Evolutionary conservation across 2,888 invertebrate species (phyloP).

Genomic region (Ormyrus rosae): DNA sequence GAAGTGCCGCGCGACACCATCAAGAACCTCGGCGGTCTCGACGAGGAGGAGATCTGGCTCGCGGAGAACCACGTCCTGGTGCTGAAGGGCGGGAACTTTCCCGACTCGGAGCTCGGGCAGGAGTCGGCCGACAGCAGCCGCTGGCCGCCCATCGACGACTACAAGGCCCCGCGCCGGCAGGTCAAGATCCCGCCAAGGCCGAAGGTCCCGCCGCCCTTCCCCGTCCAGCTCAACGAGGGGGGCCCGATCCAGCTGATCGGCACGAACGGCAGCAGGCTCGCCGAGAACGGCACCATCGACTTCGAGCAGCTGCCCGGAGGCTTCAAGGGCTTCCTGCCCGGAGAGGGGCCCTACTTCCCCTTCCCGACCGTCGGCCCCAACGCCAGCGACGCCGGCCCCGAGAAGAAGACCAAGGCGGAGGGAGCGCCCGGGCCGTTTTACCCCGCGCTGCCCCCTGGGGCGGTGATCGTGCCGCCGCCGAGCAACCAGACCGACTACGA

Average conservation of each 20-base stretch:
- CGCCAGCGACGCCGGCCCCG: conserved; percentile 71
- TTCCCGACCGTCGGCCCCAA: conserved; percentile 62
- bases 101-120: conserved; percentile 69
- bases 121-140: conserved; percentile 56
- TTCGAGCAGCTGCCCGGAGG: conserved; percentile 69
- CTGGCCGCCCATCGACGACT: conserved; percentile 91
- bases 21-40: conserved; percentile 87
- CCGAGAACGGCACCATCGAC: conserved; percentile 71
- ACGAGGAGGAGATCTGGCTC: conserved; percentile 92
- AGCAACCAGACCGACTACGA: conserved; percentile 85
- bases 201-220: conserved; percentile 94
- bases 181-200: conserved; percentile 90
- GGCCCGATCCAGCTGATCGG: conserved; percentile 93
- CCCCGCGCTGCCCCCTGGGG: conserved; percentile 81
- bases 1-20: conserved; percentile 89
- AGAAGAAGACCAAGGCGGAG: conserved; percentile 78
- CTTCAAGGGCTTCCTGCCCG: conserved; percentile 73
- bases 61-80: conserved; percentile 92
- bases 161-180: conserved; percentile 88
- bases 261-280: conserved; percentile 85
- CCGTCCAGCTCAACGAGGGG: conserved; percentile 90
- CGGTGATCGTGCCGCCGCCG: conserved; percentile 77
- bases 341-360: conserved; percentile 78
- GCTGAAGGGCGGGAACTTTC: conserved; percentile 86
- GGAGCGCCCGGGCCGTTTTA: conserved; percentile 71